Base-by-base conservation (phyloP, 1,140 invertebrate species). In the silkworm (Bombyx mori) region DNA sequence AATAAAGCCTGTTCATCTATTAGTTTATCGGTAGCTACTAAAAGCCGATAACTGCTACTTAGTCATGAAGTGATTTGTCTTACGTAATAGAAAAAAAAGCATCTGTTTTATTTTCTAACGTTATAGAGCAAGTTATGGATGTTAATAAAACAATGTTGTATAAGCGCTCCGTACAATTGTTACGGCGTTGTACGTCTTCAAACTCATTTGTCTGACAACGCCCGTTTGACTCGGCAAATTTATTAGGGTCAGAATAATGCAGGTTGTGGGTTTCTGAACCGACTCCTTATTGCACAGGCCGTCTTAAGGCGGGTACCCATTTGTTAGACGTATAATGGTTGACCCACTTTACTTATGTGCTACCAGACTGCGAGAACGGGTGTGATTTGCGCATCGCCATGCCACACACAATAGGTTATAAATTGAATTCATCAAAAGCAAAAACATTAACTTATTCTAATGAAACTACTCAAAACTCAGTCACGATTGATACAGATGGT, bases 191-290 rank as follows among this genome's bases (percentile, higher is more conserved):
- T 73, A 77, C 71, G 71, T 81, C 79, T 86, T 75, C 65, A 71
- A 79, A 79, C 77, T 77, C 79, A 84, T 84, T 86, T 82, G 78
- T 86, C 79, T 79, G 73, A 80, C 81, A 82, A 79, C 76, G 72
- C 77, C 73, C 71, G 79, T 83, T 83, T 81, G 80, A 82, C 81
- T 81, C 69, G 73, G 73, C 67, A 80, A 86, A 86, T 86, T 86
- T 84, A 86, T 86, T 86, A 86, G 81, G 82, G 82, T 84, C 77
- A 82, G 74, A 84, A 84, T 84, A 82, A 82, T 82, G 77, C 79
- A 79, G 78, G 77, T 82, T 77, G 76, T 66, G 82, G 79, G 81
- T 74, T 80, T 76, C 75, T 72, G 73, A 77, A 76, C 74, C 72
- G 68, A 70, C 73, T 80, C 79, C 77, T 86, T 83, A 83, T 79